A percentile compares a stretch with the other conserved stretches of the same genome.
phyloP scores from a whole-genome alignment of 1,140 invertebrate genomes.

The Bicyclus anynana region DNA sequence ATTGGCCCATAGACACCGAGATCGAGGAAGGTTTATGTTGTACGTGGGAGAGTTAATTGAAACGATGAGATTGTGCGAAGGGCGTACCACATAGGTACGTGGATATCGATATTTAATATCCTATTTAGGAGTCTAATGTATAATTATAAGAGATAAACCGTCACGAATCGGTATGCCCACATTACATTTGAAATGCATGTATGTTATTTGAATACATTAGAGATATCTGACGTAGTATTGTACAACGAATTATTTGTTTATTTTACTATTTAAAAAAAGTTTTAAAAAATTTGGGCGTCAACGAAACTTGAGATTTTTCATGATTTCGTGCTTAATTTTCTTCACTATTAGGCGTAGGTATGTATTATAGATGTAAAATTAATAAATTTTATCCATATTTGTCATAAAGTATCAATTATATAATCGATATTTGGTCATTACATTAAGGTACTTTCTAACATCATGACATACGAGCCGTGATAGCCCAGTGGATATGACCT shows the following conservation, averaged over 20 bases:
- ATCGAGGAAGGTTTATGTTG: slow-evolving; percentile 49
- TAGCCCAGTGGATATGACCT: too few relatives aligned
- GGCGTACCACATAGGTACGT: slow-evolving; percentile 39
- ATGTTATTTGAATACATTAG: slow-evolving; percentile 10
- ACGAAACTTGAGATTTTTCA: too few relatives aligned
- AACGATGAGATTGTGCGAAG: slow-evolving; percentile 56
- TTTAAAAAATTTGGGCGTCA: too few relatives aligned
- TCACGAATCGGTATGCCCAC: slow-evolving; percentile 19
- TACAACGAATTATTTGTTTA: not conserved
- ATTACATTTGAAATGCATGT: slow-evolving; percentile 14
- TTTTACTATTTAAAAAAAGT: too few relatives aligned
- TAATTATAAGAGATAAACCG: slow-evolving; percentile 50
- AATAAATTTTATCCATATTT: too few relatives aligned
- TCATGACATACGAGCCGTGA: too few relatives aligned
- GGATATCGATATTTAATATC: slow-evolving; percentile 60
- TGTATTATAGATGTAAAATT: too few relatives aligned
- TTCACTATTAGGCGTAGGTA: too few relatives aligned
- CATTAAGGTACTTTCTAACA: too few relatives aligned
- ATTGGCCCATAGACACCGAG: slow-evolving; percentile 44
- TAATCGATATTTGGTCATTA: too few relatives aligned
- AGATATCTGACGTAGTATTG: not conserved
- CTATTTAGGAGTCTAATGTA: slow-evolving; percentile 36
- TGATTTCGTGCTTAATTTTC: too few relatives aligned
- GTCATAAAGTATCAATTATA: too few relatives aligned
- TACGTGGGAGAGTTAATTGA: slow-evolving; percentile 66